Evolutionary conservation across 2,113 vertebrate genomes (phyloP).

Genomic region (Agapornis roseicollis): DNA sequence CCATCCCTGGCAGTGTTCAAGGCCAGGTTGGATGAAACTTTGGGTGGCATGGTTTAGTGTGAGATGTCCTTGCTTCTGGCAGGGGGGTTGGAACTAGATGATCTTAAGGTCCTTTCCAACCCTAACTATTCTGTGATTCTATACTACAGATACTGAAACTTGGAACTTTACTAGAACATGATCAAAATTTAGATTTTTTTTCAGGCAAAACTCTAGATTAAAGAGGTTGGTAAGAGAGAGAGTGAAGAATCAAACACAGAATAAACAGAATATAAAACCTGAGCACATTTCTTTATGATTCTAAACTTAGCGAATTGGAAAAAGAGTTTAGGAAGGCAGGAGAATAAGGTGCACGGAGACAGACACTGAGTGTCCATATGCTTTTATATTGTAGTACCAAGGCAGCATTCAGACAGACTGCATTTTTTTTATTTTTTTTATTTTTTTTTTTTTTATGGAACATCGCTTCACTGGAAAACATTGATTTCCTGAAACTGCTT

Average conservation of each 20-base stretch:
- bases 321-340: background rate
- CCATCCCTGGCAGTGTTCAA: too few species aligned
- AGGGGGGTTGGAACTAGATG: too few species aligned
- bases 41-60: too few species aligned
- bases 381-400: background rate
- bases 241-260: background rate
- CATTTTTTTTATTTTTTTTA: background rate
- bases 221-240: background rate
- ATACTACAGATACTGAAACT: background rate
- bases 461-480: background rate
- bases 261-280: background rate
- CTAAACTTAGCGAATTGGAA: background rate
- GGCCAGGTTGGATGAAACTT: too few species aligned
- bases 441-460: background rate
- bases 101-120: too few species aligned
- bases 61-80: too few species aligned
- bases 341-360: background rate
- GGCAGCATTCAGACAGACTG: background rate
- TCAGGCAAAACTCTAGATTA: background rate
- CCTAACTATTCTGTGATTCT: too few species aligned
- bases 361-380: background rate
- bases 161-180: background rate
- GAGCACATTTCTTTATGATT: background rate
- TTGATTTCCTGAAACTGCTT: background rate
- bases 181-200: background rate